These are phyloP conservation scores for Pitta sordida DNA, from an alignment of 2,113 vertebrate species.

Conservation along the genomic window DNA sequence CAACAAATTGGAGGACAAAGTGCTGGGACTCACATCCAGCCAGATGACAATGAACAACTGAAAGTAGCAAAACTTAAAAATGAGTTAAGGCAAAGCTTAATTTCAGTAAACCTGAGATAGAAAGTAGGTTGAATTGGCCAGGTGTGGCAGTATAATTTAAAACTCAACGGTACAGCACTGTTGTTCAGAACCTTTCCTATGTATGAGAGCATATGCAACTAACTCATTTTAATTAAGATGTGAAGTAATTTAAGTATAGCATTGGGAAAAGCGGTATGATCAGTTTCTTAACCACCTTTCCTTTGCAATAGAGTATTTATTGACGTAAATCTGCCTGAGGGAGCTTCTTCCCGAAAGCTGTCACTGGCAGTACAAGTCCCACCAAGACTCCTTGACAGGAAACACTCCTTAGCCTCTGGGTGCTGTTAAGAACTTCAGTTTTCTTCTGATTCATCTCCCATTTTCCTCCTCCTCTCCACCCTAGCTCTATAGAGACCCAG, in stretches of 20 bases:
- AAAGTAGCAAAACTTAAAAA: not conserved
- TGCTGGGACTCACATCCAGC: not conserved
- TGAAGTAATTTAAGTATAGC: not conserved
- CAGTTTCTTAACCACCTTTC: not conserved
- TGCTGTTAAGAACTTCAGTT: not conserved
- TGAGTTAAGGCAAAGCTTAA: fast-evolving
- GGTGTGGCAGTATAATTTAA: not conserved
- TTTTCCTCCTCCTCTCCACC: not conserved
- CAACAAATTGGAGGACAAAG: not conserved
- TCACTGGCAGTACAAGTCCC: not conserved
- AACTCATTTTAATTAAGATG: not conserved
- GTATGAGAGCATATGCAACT: not conserved
- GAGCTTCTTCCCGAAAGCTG: slow-evolving; percentile 15
- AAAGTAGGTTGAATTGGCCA: not conserved
- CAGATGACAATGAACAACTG: not conserved
- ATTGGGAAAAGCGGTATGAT: not conserved
- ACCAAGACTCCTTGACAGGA: not conserved
- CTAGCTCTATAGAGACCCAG: not conserved
- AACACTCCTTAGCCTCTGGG: not conserved
- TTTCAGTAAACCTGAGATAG: not conserved
- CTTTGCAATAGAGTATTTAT: not conserved
- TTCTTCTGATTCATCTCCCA: not conserved
- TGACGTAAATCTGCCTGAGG: not conserved
- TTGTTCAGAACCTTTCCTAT: not conserved
- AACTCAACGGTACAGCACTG: not conserved